Percentiles rank a stretch among this genome's conserved stretches.
Conservation (phyloP, 2,113 vertebrate species). For the Tupaia tana region DNA sequence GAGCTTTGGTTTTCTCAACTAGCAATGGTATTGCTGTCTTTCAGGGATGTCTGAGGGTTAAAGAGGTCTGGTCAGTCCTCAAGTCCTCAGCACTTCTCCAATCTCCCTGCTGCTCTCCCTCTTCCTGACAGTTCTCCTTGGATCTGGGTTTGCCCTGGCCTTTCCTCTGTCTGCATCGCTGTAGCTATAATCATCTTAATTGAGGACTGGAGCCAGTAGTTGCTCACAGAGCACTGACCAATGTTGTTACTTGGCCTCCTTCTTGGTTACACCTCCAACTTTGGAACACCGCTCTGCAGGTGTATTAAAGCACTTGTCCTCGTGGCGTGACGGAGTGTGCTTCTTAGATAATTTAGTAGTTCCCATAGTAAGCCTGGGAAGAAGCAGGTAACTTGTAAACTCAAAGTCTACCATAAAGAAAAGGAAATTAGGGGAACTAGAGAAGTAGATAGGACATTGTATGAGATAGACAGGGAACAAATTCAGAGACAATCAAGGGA, state of each 20-base stretch:
- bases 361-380: not conserved
- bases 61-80: not conserved
- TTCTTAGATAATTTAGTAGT: not conserved
- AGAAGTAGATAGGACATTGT: not conserved
- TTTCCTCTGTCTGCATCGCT: not conserved
- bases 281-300: not conserved
- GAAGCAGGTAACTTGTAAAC: not conserved
- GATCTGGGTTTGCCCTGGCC: not conserved
- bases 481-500: not conserved
- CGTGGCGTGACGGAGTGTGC: not conserved
- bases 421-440: not conserved
- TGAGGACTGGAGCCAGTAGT: not conserved
- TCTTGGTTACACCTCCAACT: not conserved
- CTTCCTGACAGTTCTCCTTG: not conserved
- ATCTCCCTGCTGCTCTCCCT: not conserved
- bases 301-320: not conserved
- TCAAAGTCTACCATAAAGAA: not conserved
- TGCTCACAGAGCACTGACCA: not conserved
- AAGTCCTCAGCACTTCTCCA: not conserved
- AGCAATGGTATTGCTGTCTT: not conserved
- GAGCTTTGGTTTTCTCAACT: not conserved
- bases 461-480: not conserved
- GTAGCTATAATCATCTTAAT: not conserved
- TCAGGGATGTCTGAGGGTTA: not conserved
- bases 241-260: not conserved